A percentile compares a stretch with the other conserved stretches of the same genome.
Evolutionary conservation across 2,113 vertebrate species (phyloP).

Genomic region (Xenotilapia leptura): DNA sequence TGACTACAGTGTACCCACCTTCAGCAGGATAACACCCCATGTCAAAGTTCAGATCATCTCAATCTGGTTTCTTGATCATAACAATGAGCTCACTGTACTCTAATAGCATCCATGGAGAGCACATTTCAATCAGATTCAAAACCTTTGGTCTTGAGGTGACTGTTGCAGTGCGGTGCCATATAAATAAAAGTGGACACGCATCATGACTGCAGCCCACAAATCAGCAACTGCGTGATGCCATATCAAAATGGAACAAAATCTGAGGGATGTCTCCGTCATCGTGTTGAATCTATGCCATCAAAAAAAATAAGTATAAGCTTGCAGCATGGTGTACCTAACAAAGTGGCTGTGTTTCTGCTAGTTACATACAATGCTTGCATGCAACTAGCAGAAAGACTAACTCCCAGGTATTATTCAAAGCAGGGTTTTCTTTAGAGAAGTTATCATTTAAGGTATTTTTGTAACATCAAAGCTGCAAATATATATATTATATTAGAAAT

Average conservation of each 20-base stretch:
- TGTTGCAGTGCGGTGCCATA: accelerated
- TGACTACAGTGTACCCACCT: background rate
- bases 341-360: background rate
- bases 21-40: accelerated
- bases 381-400: background rate
- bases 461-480: accelerated
- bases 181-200: background rate
- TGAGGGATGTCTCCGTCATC: background rate
- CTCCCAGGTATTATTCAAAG: background rate
- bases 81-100: background rate
- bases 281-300: background rate
- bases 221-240: background rate
- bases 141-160: background rate
- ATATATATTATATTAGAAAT: background rate
- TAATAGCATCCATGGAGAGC: background rate
- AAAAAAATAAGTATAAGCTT: background rate
- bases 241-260: background rate
- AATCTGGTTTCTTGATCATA: background rate
- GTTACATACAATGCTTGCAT: accelerated
- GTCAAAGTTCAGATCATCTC: background rate
- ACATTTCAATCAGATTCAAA: accelerated
- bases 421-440: accelerated
- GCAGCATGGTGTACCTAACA: background rate
- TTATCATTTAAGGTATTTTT: accelerated
- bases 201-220: background rate